Evolutionary conservation across 2,888 invertebrate genomes (phyloP).

Genomic region (Acanthacorydalis orientalis): DNA sequence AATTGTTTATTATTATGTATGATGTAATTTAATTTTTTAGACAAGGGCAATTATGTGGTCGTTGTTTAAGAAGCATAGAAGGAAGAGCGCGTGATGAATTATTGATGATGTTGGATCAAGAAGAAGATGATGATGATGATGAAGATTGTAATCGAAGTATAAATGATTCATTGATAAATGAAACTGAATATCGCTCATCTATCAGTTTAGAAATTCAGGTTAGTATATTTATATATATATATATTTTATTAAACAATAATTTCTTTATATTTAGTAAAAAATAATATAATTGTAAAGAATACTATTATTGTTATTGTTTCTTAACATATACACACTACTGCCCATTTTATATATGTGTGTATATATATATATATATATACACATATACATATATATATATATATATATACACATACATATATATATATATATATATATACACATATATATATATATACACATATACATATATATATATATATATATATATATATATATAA

Average conservation of each 20-base stretch:
- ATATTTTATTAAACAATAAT: too few species aligned
- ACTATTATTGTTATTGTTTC: not conserved
- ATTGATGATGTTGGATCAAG: constrained; percentile 43
- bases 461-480: too few species aligned
- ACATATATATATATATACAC: too few species aligned
- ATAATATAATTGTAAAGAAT: not conserved
- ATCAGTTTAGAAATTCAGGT: constrained; percentile 26
- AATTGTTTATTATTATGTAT: not conserved
- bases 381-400: too few species aligned
- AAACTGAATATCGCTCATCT: constrained; percentile 19
- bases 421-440: too few species aligned
- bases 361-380: too few species aligned
- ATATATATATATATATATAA: too few species aligned
- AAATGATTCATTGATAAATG: constrained; percentile 26
- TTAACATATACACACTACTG: too few species aligned
- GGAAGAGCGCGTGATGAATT: constrained; percentile 33
- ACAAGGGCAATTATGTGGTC: constrained; percentile 67
- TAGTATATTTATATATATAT: constrained; percentile 14
- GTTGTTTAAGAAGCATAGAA: constrained; percentile 55
- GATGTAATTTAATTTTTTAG: constrained; percentile 25
- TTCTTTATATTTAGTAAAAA: not conserved
- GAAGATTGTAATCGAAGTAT: constrained; percentile 30
- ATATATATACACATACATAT: too few species aligned
- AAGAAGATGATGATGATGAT: constrained; percentile 57
- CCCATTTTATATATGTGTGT: not conserved